Percentiles rank a stretch among this genome's conserved stretches.
Evolutionary conservation across 2,113 vertebrate genomes (phyloP).

Genomic region (Drymodes brunneopygia): DNA sequence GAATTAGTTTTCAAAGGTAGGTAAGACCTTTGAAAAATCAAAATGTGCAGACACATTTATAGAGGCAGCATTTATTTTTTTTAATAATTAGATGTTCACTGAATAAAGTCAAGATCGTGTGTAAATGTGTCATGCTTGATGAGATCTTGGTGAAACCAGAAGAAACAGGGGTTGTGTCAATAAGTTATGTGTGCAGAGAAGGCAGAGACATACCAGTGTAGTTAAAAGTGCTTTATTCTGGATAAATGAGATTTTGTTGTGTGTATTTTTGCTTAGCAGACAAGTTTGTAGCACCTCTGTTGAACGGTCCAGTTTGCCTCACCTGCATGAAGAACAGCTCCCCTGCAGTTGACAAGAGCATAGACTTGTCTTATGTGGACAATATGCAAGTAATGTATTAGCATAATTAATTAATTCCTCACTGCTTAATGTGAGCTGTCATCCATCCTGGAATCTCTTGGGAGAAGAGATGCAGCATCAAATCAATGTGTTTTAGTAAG

Average conservation of each 20-base stretch:
- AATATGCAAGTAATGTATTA: background rate
- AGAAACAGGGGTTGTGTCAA: background rate
- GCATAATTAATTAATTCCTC: background rate
- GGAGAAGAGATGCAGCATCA: background rate
- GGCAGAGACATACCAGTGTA: fast-evolving
- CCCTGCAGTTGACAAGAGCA: background rate
- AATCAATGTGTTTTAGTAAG: background rate
- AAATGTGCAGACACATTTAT: background rate
- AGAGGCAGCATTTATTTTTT: background rate
- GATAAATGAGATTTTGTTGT: background rate
- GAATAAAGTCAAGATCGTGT: background rate
- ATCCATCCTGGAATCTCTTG: background rate
- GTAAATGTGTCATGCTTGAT: background rate
- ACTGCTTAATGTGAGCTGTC: background rate
- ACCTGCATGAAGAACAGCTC: background rate
- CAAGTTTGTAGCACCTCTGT: background rate
- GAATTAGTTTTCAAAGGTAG: background rate
- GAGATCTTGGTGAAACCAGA: background rate
- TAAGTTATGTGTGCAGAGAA: background rate
- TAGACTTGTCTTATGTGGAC: background rate
- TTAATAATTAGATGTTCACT: background rate
- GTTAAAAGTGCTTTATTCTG: background rate
- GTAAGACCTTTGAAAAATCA: background rate
- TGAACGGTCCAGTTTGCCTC: background rate
- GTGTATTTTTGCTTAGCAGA: background rate